Conservation (phyloP, 2,888 invertebrate genomes). For the Notodonta dromedarius region DNA sequence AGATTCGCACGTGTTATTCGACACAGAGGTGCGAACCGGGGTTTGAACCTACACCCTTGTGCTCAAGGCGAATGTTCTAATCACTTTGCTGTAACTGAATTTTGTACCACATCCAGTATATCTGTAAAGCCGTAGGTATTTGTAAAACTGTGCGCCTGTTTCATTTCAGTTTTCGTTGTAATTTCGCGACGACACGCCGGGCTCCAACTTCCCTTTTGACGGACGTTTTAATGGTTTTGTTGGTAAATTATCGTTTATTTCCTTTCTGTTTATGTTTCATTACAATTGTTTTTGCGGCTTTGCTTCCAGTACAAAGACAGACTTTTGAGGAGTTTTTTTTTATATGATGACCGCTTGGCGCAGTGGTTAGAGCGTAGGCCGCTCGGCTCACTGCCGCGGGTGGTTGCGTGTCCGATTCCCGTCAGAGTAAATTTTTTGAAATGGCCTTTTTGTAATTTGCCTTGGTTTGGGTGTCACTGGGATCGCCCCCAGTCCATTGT, state of each 20-base stretch:
- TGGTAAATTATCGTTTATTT: slow-evolving; percentile 34
- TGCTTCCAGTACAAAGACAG: background rate
- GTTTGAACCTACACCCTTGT: too few relatives aligned
- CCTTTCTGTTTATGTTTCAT: slow-evolving; percentile 18
- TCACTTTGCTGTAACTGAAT: background rate
- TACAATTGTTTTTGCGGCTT: slow-evolving; percentile 12
- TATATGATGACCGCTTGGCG: too few relatives aligned
- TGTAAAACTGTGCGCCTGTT: slow-evolving; percentile 36
- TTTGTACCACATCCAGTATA: slow-evolving; percentile 25
- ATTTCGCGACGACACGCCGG: slow-evolving; percentile 45
- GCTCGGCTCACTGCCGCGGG: too few relatives aligned
- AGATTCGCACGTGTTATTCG: too few relatives aligned
- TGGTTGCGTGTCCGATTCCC: too few relatives aligned
- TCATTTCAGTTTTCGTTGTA: slow-evolving; percentile 48
- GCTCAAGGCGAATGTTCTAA: too few relatives aligned
- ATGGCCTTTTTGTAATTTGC: too few relatives aligned
- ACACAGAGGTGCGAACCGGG: too few relatives aligned
- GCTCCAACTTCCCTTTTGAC: slow-evolving; percentile 54
- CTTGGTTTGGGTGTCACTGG: too few relatives aligned
- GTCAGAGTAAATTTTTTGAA: too few relatives aligned
- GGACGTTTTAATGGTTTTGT: slow-evolving; percentile 40
- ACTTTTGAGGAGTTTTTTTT: background rate
- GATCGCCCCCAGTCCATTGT: too few relatives aligned
- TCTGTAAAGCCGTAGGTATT: slow-evolving; percentile 12
- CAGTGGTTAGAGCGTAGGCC: too few relatives aligned